Conservation (phyloP, 2,888 invertebrate species). For the Eupeodes latifasciatus region DNA sequence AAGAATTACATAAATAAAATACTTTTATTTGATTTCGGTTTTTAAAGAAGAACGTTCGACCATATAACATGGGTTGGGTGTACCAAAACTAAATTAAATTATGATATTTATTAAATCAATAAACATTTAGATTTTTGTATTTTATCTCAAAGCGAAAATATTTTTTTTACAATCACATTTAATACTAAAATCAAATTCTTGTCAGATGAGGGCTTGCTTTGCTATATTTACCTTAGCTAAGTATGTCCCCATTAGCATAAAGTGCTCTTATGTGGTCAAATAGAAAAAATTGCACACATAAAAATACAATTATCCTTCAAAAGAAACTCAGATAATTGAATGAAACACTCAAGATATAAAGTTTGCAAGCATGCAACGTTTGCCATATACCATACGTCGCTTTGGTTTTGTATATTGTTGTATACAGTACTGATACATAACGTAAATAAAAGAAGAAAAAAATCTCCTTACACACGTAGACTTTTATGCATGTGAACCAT, state of each 20-base stretch:
- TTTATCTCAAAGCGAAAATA: neutral
- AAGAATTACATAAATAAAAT: no score
- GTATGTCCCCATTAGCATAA: slow-evolving; percentile 57
- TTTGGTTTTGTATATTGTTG: neutral
- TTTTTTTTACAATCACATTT: neutral
- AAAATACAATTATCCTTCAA: slow-evolving; percentile 69
- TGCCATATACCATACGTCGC: neutral
- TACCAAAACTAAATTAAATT: no score
- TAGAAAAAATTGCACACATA: slow-evolving; percentile 61
- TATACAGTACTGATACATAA: neutral
- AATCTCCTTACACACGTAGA: slow-evolving; percentile 43
- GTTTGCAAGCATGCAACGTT: slow-evolving; percentile 52
- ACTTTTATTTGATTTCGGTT: no score
- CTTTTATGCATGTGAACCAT: slow-evolving; percentile 70
- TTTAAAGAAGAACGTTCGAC: no score
- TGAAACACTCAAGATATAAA: slow-evolving; percentile 71
- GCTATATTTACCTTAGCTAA: slow-evolving; percentile 37
- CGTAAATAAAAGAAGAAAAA: slow-evolving; percentile 37
- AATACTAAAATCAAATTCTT: slow-evolving; percentile 10
- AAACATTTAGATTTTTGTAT: neutral
- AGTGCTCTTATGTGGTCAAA: slow-evolving; percentile 41
- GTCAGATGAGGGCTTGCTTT: neutral
- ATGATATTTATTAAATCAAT: no score
- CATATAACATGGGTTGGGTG: no score
- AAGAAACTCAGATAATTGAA: slow-evolving; percentile 69